phyloP scores from a whole-genome alignment of 37 sponge, comb jelly and placozoan species.

The Amphimedon queenslandica region DNA sequence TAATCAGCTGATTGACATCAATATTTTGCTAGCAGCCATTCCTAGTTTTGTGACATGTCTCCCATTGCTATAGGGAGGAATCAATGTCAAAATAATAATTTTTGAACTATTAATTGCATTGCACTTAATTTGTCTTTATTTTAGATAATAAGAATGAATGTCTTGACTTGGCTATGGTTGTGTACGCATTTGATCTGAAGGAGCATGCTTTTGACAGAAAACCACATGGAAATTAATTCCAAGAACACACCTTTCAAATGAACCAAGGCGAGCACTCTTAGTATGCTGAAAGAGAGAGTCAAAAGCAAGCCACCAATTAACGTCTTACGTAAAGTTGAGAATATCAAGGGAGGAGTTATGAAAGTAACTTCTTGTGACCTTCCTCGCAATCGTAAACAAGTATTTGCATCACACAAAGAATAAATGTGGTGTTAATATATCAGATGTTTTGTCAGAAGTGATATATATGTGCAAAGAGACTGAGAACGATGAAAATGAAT shows the following conservation, averaged over 20 bases:
- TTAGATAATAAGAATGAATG: neutral
- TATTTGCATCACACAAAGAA: no score
- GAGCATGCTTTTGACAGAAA: conserved; percentile 27
- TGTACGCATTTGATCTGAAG: conserved; percentile 20
- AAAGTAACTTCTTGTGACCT: conserved; percentile 10
- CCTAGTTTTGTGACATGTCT: no score
- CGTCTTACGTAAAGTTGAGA: conserved; percentile 25
- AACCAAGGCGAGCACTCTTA: conserved; percentile 34
- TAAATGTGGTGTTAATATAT: no score
- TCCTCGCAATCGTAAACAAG: conserved; percentile 26
- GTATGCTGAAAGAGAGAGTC: neutral
- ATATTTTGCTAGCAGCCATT: no score
- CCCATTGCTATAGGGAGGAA: no score
- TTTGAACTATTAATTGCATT: no score
- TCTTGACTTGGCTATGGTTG: conserved; percentile 19
- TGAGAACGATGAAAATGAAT: neutral
- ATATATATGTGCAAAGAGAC: conserved; percentile 31
- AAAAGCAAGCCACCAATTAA: conserved; percentile 7
- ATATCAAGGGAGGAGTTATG: conserved; percentile 20
- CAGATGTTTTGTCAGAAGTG: conserved; percentile 19
- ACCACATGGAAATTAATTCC: conserved; percentile 17
- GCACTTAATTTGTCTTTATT: no score
- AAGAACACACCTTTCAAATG: no score
- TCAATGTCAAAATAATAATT: no score
- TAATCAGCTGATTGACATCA: no score